Base-by-base conservation (phyloP, 2,888 invertebrate species). In the Furcula furcula region DNA sequence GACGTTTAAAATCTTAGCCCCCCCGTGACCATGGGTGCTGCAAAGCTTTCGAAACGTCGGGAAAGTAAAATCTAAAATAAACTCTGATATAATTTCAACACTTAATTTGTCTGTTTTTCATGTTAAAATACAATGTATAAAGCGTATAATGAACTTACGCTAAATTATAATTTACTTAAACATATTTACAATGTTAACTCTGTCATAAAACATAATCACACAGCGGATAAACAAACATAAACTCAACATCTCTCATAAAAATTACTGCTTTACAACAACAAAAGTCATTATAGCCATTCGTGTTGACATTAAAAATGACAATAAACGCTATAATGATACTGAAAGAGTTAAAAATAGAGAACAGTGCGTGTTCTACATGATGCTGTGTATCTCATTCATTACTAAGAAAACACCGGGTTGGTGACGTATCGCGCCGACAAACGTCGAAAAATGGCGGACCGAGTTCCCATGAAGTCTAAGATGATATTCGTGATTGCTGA, bases 401-500 rank as follows among this genome's bases (percentile, higher is more conserved):
- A 82, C 82, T 67, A 40, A 74, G 81, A 83, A 83, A 69, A 76
- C 66, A 71, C 65, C 60, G 67, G 65, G 56, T 66, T 55, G 59
- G 63, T 69, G 27, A 23, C 29, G 32, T 44, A 49, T 40, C 31
- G 39, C 67, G 55, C 81, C 79, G 77, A 77, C 82, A 78, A 79
- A 76, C 65, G 66, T 68, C 53, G 54, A 56, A 65, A 71, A 78
- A 81, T 81, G 79, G 82, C 83, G 74, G 78, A 67, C 65, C 56
- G 61, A 55, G 70, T 86, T 86, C 86, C 78, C 86, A 85, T 85
- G 83, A 85, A 85, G 69, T 58, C 73, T 76, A 75, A 80, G 84
- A 85, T 84, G 66, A 72, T 66, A 73, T 66, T 61, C 64, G 59
- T 59, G 84, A 85, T 86, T 82, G 71, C 62, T 39, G 53, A 65